phyloP scores from a whole-genome alignment of 1,140 invertebrate species.

The Rhyzopertha dominica region DNA sequence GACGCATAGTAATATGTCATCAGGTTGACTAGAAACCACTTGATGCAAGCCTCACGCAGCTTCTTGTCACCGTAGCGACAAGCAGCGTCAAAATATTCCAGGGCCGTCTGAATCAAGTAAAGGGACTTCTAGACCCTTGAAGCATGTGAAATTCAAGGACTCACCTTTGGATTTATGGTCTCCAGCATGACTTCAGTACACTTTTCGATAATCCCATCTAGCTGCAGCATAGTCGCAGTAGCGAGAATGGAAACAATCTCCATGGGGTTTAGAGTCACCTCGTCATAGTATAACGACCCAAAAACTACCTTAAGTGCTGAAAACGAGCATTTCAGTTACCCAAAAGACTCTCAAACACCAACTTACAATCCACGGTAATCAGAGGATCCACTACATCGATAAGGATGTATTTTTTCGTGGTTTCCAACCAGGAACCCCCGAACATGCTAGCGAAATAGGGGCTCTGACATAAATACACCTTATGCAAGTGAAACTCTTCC shows the following conservation, averaged over 20 bases:
- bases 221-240: conserved; percentile 70
- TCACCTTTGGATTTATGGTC: conserved; percentile 59
- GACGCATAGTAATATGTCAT: conserved; percentile 56
- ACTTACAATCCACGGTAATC: conserved; percentile 64
- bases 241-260: conserved; percentile 68
- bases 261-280: conserved; percentile 66
- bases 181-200: conserved; percentile 73
- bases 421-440: conserved; percentile 74
- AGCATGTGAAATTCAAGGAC: conserved; percentile 10
- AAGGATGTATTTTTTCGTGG: conserved; percentile 59
- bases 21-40: conserved; percentile 68
- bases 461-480: conserved; percentile 75
- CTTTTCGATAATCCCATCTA: conserved; percentile 70
- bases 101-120: conserved; percentile 54
- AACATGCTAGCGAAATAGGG: conserved; percentile 83
- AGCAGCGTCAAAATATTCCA: conserved; percentile 64
- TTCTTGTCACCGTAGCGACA: conserved; percentile 61
- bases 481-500: conserved; percentile 71
- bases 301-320: conserved; percentile 64
- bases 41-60: conserved; percentile 58
- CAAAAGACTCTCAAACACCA: no score
- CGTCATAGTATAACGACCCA: conserved; percentile 75
- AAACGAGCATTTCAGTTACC: conserved; percentile 14
- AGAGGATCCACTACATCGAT: conserved; percentile 72
- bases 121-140: not conserved